These are phyloP conservation scores for Baccha elongata DNA, from an alignment of 2,888 invertebrate species.

Conservation along the genomic window DNA sequence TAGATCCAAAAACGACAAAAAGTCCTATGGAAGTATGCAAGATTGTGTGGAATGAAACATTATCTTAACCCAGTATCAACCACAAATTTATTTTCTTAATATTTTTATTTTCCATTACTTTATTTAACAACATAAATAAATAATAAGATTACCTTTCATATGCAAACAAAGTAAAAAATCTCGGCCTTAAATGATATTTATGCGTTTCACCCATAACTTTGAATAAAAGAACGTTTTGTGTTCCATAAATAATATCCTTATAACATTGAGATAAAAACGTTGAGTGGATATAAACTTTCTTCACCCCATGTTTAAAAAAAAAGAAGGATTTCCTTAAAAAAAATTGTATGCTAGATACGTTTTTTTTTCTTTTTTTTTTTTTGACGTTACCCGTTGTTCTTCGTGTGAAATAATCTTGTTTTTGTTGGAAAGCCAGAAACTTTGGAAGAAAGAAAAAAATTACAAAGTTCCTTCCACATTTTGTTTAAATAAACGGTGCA, in stretches of 20 bases:
- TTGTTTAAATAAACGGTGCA: slow-evolving; percentile 31
- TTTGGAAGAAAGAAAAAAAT: slow-evolving; percentile 62
- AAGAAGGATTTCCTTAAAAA: slow-evolving; percentile 65
- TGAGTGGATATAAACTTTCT: slow-evolving; percentile 71
- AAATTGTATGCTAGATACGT: slow-evolving; percentile 58
- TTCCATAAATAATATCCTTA: slow-evolving; percentile 64
- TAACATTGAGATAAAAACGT: slow-evolving; percentile 35
- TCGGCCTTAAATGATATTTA: slow-evolving; percentile 38
- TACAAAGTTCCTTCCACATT: slow-evolving; percentile 31
- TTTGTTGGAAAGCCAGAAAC: slow-evolving; percentile 62
- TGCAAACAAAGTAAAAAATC: neutral
- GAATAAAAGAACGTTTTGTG: slow-evolving; percentile 54
- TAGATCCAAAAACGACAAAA: neutral
- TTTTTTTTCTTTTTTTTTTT: slow-evolving; percentile 43
- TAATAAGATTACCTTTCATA: slow-evolving; percentile 22
- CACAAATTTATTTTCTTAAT: too few species aligned
- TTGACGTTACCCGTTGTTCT: slow-evolving; percentile 54
- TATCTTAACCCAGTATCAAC: too few species aligned
- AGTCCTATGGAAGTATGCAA: neutral
- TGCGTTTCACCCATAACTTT: slow-evolving; percentile 37
- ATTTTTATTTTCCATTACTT: too few species aligned
- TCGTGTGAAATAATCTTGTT: slow-evolving; percentile 60
- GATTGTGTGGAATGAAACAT: too few species aligned
- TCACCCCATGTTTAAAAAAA: slow-evolving; percentile 53
- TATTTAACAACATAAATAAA: neutral